Conservation (phyloP, 2,113 vertebrate species). For the Cyphomyrus plagiostoma region DNA sequence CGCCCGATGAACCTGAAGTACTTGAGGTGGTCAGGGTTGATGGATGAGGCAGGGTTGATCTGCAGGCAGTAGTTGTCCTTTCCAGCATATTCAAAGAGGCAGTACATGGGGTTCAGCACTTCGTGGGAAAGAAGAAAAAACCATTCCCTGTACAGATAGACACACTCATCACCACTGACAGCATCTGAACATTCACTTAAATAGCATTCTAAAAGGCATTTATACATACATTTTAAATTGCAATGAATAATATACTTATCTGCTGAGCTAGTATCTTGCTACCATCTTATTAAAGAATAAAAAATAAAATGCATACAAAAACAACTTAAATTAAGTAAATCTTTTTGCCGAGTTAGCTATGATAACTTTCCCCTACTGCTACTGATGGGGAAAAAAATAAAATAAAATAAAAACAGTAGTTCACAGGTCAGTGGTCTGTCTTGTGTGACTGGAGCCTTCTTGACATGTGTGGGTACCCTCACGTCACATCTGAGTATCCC, state of each 20-base stretch:
- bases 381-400: neutral
- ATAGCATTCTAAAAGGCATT: neutral
- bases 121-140: constrained; percentile 98
- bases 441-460: too few species aligned
- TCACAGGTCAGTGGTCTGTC: too few species aligned
- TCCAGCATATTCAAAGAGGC: constrained; percentile 97
- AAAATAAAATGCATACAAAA: neutral
- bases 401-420: too few species aligned
- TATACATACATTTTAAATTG: neutral
- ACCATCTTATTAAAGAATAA: neutral
- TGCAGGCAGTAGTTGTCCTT: constrained; percentile 99
- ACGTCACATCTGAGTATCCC: too few species aligned
- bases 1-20: constrained; percentile 97
- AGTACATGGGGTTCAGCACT: constrained; percentile 99
- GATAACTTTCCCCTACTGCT: neutral
- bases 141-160: constrained; percentile 79
- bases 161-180: neutral
- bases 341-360: neutral
- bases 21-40: constrained; percentile 96
- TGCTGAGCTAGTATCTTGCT: neutral
- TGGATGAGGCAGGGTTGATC: constrained; percentile 97
- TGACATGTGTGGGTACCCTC: too few species aligned
- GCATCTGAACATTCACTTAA: neutral
- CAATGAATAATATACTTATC: neutral
- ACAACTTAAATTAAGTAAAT: neutral